These are phyloP conservation scores for Orchesella flavescens DNA, from an alignment of 2,888 invertebrate genomes.

Conservation along the genomic window DNA sequence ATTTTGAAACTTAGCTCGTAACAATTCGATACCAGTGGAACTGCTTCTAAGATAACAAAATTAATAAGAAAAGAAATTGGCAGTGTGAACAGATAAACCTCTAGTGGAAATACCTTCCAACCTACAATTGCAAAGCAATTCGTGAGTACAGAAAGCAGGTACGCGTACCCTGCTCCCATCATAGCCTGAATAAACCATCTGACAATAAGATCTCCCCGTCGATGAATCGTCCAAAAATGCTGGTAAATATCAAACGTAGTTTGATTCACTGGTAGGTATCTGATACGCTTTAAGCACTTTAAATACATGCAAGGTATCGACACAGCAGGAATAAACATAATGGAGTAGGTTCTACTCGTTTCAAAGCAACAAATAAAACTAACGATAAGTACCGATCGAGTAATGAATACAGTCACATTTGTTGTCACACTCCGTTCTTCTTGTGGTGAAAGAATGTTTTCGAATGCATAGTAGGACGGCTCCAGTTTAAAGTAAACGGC, in stretches of 20 bases:
- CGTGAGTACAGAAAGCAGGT: not conserved
- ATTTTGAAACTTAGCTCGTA: too few species aligned
- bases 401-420: too few species aligned
- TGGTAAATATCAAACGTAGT: not conserved
- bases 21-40: too few species aligned
- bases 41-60: too few species aligned
- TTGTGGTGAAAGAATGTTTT: not conserved
- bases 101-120: slow-evolving; percentile 5
- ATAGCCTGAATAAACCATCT: not conserved
- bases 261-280: too few species aligned
- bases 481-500: not conserved
- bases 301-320: too few species aligned
- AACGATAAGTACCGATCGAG: too few species aligned
- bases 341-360: not conserved
- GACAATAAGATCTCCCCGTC: not conserved
- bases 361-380: not conserved
- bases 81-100: not conserved
- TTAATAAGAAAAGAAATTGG: not conserved
- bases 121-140: not conserved
- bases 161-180: not conserved
- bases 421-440: not conserved
- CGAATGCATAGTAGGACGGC: not conserved
- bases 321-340: not conserved
- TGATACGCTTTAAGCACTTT: not conserved
- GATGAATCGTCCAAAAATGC: not conserved